Percentiles rank a stretch among this genome's conserved stretches.
Evolutionary conservation across 2,797 vertebrate genomes (phyloP).

Genomic region (Coilia nasus): DNA sequence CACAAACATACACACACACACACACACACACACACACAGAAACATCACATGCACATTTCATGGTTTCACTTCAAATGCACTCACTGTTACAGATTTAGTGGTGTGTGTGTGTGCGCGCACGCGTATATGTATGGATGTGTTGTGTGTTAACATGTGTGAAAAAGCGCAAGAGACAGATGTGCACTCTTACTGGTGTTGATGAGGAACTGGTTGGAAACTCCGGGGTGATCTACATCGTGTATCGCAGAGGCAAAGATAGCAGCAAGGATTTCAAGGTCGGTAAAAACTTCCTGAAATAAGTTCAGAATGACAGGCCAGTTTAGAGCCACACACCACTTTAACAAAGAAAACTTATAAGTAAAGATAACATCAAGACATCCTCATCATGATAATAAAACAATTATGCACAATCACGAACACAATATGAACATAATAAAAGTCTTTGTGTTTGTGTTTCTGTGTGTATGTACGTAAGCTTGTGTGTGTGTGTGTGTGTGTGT

Average conservation of each 20-base stretch:
- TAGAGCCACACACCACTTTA: background rate
- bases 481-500: background rate
- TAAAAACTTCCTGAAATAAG: conserved; percentile 78
- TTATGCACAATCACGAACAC: too few relatives aligned
- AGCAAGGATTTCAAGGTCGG: conserved; percentile 81
- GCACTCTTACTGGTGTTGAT: conserved; percentile 83
- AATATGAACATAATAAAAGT: too few relatives aligned
- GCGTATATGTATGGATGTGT: background rate
- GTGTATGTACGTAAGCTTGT: background rate
- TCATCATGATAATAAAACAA: too few relatives aligned
- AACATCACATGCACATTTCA: too few relatives aligned
- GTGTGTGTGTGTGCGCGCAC: background rate
- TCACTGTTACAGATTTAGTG: too few relatives aligned
- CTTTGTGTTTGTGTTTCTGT: background rate
- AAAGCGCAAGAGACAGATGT: background rate
- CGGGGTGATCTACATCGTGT: conserved; percentile 82
- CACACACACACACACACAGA: too few relatives aligned
- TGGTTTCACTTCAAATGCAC: too few relatives aligned
- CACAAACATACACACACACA: background rate
- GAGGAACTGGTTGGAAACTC: conserved; percentile 85
- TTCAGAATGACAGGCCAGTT: background rate
- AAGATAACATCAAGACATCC: too few relatives aligned
- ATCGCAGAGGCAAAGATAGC: conserved; percentile 82
- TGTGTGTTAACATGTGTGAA: background rate
- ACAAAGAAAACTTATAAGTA: background rate